A percentile compares a stretch with the other conserved stretches of the same genome.
Evolutionary conservation across 2,113 vertebrate species (phyloP).

Genomic region (Malurus elegans): DNA sequence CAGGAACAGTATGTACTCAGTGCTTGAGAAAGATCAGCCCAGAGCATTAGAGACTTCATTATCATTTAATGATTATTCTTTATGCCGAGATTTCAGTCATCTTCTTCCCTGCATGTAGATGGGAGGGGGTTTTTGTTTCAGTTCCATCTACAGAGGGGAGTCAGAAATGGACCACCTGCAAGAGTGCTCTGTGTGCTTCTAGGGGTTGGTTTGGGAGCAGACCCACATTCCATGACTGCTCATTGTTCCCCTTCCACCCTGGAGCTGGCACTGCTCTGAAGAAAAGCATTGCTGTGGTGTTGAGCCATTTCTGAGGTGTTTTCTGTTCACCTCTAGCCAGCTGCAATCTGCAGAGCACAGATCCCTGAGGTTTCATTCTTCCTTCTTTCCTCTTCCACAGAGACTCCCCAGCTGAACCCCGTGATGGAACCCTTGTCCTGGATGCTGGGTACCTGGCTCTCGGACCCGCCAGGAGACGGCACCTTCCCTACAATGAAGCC

Average conservation of each 20-base stretch:
- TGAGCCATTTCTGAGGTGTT: background rate
- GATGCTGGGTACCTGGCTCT: constrained; percentile 94
- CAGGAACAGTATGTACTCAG: fast-evolving
- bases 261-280: background rate
- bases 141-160: background rate
- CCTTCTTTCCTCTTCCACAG: constrained; percentile 34
- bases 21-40: background rate
- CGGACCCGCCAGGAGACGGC: constrained; percentile 84
- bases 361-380: background rate
- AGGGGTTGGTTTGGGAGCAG: background rate
- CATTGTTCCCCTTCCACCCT: background rate
- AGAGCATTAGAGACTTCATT: background rate
- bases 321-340: background rate
- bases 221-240: background rate
- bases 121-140: background rate
- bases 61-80: background rate
- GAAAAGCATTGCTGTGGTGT: background rate
- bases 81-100: background rate
- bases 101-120: background rate
- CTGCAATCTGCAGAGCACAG: background rate
- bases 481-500: constrained; percentile 84
- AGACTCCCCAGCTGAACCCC: constrained; percentile 79
- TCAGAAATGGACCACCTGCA: background rate
- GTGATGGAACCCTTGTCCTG: constrained; percentile 86
- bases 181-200: background rate